Evolutionary conservation across 2,113 vertebrate species (phyloP).

Genomic region (Cyanocitta stelleri): DNA sequence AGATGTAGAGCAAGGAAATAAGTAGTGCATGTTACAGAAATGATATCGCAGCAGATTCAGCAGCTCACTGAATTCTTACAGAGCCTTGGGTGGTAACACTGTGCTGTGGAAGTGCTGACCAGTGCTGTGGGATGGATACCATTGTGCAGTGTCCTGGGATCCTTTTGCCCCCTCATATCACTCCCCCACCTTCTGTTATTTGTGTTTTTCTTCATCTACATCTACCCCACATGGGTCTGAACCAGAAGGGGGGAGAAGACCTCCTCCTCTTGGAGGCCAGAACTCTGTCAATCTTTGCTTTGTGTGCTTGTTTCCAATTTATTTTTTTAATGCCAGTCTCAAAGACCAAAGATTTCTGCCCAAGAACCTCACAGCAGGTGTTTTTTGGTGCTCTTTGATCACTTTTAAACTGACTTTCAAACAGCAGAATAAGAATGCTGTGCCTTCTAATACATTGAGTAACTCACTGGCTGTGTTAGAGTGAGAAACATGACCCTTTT

Average conservation of each 20-base stretch:
- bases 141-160: not conserved
- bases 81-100: not conserved
- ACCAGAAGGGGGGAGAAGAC: not conserved
- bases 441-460: not conserved
- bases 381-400: not conserved
- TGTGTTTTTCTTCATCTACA: not conserved
- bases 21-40: not conserved
- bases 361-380: not conserved
- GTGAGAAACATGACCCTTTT: not conserved
- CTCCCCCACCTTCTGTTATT: not conserved
- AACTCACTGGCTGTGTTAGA: not conserved
- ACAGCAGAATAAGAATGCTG: not conserved
- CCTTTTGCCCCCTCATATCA: not conserved
- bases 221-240: not conserved
- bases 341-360: not conserved
- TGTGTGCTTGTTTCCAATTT: not conserved
- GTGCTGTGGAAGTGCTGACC: not conserved
- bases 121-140: not conserved
- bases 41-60: not conserved
- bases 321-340: not conserved
- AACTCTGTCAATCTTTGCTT: not conserved
- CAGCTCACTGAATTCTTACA: not conserved
- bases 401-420: not conserved
- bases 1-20: not conserved
- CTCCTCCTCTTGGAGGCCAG: not conserved